A percentile compares a stretch with the other conserved stretches of the same genome.
Evolutionary conservation across 2,888 invertebrate genomes (phyloP).

Genomic region (Desoria tigrina): DNA sequence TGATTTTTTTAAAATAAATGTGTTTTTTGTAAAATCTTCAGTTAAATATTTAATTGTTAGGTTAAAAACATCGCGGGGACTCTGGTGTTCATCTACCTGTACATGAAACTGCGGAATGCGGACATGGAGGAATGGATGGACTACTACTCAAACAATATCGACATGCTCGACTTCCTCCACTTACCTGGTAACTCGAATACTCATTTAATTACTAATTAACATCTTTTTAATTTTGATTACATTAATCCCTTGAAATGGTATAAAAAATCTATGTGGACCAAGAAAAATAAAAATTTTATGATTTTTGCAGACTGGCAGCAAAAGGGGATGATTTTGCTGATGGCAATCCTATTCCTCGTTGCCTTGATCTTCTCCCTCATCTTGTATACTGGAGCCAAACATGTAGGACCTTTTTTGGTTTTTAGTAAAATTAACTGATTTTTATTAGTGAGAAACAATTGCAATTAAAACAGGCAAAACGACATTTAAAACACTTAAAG

Average conservation of each 20-base stretch:
- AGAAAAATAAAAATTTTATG: no score
- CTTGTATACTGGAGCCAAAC: slow-evolving; percentile 30
- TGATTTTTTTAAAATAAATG: no score
- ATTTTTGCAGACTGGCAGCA: slow-evolving; percentile 36
- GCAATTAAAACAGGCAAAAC: no score
- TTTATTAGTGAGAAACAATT: no score
- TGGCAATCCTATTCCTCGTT: slow-evolving; percentile 32
- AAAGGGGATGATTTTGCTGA: slow-evolving; percentile 32
- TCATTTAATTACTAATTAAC: neutral
- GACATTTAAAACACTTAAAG: no score
- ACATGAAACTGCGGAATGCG: slow-evolving; percentile 27
- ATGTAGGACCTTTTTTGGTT: no score
- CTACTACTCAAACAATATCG: slow-evolving; percentile 35
- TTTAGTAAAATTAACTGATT: no score
- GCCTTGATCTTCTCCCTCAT: slow-evolving; percentile 36
- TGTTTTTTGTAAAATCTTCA: no score
- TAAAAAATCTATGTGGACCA: no score
- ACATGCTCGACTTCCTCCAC: slow-evolving; percentile 33
- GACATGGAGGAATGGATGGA: slow-evolving; percentile 33
- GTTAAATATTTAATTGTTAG: slow-evolving; percentile 17
- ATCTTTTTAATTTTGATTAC: neutral
- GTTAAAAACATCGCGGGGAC: slow-evolving; percentile 32
- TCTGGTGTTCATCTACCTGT: slow-evolving; percentile 33
- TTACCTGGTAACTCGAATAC: slow-evolving; percentile 33
- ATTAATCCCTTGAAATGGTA: no score